phyloP scores from a whole-genome alignment of 2,888 invertebrate genomes.

The Coecobrya sp. region DNA sequence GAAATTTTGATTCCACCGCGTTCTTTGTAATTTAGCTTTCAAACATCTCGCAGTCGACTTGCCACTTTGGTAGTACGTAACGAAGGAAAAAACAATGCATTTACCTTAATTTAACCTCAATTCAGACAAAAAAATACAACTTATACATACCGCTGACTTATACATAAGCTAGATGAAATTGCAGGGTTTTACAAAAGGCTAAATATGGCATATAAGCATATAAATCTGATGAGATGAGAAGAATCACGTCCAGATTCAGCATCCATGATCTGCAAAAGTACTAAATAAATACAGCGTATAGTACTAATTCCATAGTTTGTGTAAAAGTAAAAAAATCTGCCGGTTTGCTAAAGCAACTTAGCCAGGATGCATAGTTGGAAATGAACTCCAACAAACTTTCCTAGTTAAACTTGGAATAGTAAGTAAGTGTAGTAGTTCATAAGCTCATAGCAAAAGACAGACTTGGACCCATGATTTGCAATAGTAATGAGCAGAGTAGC shows the following conservation, averaged over 20 bases:
- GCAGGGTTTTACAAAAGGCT: neutral
- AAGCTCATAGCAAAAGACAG: neutral
- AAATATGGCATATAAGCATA: neutral
- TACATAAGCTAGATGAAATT: neutral
- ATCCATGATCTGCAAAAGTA: slow-evolving; percentile 33
- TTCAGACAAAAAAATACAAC: neutral
- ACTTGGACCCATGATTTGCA: slow-evolving; percentile 13
- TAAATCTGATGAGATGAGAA: neutral
- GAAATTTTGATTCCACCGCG: too few relatives aligned
- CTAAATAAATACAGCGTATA: slow-evolving; percentile 39
- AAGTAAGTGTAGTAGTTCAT: neutral
- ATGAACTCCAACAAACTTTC: slow-evolving; percentile 10
- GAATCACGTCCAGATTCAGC: slow-evolving; percentile 37
- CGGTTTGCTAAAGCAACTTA: neutral
- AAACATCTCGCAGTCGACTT: too few relatives aligned
- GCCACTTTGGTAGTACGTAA: too few relatives aligned
- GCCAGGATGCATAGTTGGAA: slow-evolving; percentile 9
- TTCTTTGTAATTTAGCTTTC: too few relatives aligned
- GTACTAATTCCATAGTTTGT: neutral
- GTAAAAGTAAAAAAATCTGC: neutral
- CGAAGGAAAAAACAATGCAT: neutral
- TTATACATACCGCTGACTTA: neutral
- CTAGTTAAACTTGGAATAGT: slow-evolving; percentile 7
- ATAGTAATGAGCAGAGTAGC: slow-evolving; percentile 39
- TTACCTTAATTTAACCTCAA: neutral